Evolutionary conservation across 2,797 vertebrate species (phyloP), one percentile per base, ranked within the genome.

Genomic region (Valencia hispanica): DNA sequence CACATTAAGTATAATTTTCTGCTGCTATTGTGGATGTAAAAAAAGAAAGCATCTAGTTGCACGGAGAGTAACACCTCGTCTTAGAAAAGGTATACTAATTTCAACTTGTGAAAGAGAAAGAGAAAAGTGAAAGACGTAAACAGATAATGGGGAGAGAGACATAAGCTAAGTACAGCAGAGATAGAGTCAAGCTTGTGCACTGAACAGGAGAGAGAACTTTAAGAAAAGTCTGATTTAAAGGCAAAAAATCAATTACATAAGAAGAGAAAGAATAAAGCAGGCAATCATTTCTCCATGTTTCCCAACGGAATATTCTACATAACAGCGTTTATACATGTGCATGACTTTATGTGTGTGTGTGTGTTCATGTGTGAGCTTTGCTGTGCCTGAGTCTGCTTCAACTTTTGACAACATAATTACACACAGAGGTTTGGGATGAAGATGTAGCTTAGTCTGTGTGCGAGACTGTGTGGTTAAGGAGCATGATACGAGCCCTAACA

Each of bases 381-480:
- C 39, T 43, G 39, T 68, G 65, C 65, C 39, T 85, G 83, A 78
- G 82, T 78, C 81, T 81, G 79, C 83, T 88, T 82, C 81, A 88
- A 90, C 87, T 80, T 77, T 77, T 93, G 92, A 93, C 92, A 93
- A 89, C 80, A 89, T 92, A 93, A 93, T 94, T 91, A 89, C 90
- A 87, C 82, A 75, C 77, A 78, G 74, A 78, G 66, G 61, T 79
- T 77, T 78, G 61, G 84, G 90, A 92, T 92, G 88, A 91, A 92
- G 90, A 89, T 84, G 86, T 91, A 85, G 85, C 88, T 85, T 41
- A 70, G 83, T 92, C 84, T 79, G 86, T 72, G 83, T 86, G 74
- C 86, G 84, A 82, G 81, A 86, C 83, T 78, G 70, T 84, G 87
- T 88, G 89, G 82, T 88, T 88, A 85, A 87, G 87, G 86, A 71